Percentiles rank a stretch among this genome's conserved stretches.
phyloP scores from a whole-genome alignment of 2,113 vertebrate species.

The Odocoileus hemionus region DNA sequence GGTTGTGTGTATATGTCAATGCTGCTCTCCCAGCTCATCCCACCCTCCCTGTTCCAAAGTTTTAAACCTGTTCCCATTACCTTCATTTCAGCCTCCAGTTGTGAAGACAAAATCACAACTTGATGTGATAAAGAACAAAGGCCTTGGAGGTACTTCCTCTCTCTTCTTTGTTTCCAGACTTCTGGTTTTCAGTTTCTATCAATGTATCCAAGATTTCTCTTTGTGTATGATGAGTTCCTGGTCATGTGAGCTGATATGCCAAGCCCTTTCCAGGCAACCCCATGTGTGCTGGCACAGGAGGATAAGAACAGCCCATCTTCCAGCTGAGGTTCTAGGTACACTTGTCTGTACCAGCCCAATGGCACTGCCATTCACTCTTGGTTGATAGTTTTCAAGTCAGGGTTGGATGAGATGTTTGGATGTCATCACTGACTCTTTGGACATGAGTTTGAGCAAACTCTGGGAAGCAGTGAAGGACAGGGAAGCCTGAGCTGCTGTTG shows the following conservation, averaged over 20 bases:
- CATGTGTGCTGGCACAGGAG: no score
- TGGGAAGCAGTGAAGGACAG: neutral
- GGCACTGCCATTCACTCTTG: neutral
- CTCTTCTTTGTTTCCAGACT: neutral
- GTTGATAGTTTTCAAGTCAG: neutral
- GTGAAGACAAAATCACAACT: neutral
- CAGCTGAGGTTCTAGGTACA: neutral
- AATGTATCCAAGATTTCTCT: neutral
- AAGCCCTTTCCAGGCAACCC: neutral
- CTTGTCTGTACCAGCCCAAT: neutral
- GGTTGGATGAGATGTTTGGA: neutral
- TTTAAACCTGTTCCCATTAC: neutral
- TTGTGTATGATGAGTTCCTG: neutral
- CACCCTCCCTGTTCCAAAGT: neutral
- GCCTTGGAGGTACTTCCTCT: neutral
- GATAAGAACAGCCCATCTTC: no score
- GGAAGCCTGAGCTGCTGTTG: neutral
- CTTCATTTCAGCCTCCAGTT: neutral
- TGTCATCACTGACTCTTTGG: neutral
- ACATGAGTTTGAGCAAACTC: neutral
- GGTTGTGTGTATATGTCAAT: neutral
- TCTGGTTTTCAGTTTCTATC: neutral
- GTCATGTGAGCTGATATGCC: neutral
- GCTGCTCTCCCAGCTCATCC: neutral
- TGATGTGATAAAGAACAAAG: neutral